phyloP scores from a whole-genome alignment of 2,113 vertebrate genomes.

The Noturus placidus region DNA sequence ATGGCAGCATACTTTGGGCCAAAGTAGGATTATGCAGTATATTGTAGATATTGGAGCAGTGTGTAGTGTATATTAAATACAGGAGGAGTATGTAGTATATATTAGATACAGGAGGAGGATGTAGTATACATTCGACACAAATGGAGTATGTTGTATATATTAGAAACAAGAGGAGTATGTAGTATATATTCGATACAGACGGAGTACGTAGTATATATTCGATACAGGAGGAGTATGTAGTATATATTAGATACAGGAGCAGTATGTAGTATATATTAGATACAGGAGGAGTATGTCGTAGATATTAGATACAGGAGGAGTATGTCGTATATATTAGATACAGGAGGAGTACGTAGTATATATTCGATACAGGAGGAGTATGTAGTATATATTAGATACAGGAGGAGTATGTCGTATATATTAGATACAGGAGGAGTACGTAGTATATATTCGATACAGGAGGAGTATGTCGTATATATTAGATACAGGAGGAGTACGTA shows the following conservation, averaged over 20 bases:
- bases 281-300: too few relatives aligned
- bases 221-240: not conserved
- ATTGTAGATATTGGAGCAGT: not conserved
- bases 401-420: too few relatives aligned
- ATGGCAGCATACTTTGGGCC: too few relatives aligned
- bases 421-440: not conserved
- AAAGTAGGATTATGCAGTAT: too few relatives aligned
- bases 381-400: too few relatives aligned
- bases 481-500: not conserved
- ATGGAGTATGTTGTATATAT: not conserved
- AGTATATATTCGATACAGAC: not conserved
- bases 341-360: not conserved
- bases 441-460: not conserved
- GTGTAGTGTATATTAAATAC: too few relatives aligned
- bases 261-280: too few relatives aligned
- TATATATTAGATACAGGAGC: too few relatives aligned
- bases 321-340: too few relatives aligned
- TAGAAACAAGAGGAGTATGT: not conserved
- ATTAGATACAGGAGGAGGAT: too few relatives aligned
- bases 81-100: too few relatives aligned
- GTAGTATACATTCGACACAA: not conserved
- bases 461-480: not conserved
- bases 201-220: not conserved
- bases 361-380: not conserved
- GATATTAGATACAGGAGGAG: too few relatives aligned